Percentiles rank a stretch among this genome's conserved stretches.
Conservation (phyloP, 1,140 invertebrate species). For the Achatina immaculata region DNA sequence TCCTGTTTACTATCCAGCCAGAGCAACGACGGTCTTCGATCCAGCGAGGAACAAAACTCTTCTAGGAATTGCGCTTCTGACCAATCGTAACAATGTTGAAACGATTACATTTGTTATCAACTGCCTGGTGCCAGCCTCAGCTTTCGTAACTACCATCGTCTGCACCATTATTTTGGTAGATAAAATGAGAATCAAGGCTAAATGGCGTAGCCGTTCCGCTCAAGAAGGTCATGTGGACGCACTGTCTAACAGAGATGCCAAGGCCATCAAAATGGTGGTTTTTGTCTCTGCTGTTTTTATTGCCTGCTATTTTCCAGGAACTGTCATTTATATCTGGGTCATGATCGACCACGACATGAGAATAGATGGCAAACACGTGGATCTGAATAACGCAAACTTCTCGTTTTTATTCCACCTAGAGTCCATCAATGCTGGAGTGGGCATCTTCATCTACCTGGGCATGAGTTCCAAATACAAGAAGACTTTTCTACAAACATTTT, state of each 20-base stretch:
- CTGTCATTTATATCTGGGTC: background rate
- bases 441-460: background rate
- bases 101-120: background rate
- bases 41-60: background rate
- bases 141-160: background rate
- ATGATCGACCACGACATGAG: background rate
- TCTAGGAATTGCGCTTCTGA: background rate
- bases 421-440: background rate
- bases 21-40: background rate
- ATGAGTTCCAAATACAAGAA: conserved; percentile 4
- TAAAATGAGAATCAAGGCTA: background rate
- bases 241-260: background rate
- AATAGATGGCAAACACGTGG: background rate
- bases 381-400: background rate
- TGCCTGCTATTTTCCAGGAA: background rate
- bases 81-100: background rate
- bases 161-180: background rate
- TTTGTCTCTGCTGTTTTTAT: background rate
- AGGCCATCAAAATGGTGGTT: background rate
- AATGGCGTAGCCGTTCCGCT: background rate
- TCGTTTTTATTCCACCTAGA: background rate
- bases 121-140: background rate
- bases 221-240: background rate
- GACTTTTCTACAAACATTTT: background rate
- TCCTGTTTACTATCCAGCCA: background rate